Evolutionary conservation across 2,888 invertebrate species (phyloP), one percentile per base, ranked within the genome.

Genomic region (Linnaemya vulpina): DNA sequence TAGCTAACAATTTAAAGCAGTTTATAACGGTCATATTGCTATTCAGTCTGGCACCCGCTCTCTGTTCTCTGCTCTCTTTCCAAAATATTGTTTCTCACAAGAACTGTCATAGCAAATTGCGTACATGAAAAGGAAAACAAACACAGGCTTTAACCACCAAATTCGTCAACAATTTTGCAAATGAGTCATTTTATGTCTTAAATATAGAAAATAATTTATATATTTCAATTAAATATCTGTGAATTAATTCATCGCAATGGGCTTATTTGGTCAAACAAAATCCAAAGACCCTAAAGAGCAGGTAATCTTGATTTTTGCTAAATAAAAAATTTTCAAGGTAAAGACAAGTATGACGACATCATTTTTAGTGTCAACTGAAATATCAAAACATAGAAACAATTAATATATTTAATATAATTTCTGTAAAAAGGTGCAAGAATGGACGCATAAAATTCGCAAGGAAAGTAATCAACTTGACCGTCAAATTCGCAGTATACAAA

Each of bases 401-500:
- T 13, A 49, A 67, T n/a, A n/a, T n/a, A n/a, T n/a, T 63, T 11
- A 53, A 30, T 13, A 9, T 46, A 3, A 30, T 60, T 71, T 30
- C 65, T 49, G 1, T 43, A 0, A 94, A 87, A 91, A 98, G 98
- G 99, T 99, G 87, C 97, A 97, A 90, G 98, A 99, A 93, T 98
- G 99, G 98, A 96, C 96, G 84, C 96, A 97, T 89, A 98, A 98
- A 93, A 93, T 99, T 88, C 94, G 99, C 55, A 98, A 98, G 93
- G 99, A 99, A 93, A 96, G 97, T 75, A 96, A 96, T 93, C 96
- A 96, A 89, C 94, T 99, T 87, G 99, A 99, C 91, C 94, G 99
- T 89, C 99, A 99, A 94, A 97, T 99, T 89, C 94, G 97, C 94
- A 95, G 98, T 95, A 99, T 99, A 89, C 97, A 98, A 92, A 94